Percentiles rank a stretch among this genome's conserved stretches.
phyloP scores from a whole-genome alignment of 1,140 invertebrate species.

The Harlomillsia oculata region DNA sequence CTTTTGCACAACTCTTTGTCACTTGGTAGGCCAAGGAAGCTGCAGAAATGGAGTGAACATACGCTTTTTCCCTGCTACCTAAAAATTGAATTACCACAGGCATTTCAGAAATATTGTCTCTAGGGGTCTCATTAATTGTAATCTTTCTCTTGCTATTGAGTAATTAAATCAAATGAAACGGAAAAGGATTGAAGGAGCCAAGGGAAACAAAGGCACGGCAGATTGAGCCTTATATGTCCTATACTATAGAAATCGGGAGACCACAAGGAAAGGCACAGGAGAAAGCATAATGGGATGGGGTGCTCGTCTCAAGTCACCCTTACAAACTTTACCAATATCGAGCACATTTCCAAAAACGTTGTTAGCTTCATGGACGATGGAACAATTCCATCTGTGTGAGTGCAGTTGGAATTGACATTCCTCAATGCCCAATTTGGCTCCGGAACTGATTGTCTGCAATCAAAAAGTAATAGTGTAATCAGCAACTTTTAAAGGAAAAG shows the following conservation, averaged over 20 bases:
- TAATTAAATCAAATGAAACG: too few species aligned
- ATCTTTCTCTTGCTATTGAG: too few species aligned
- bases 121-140: too few species aligned
- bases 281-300: too few species aligned
- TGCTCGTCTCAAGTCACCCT: too few species aligned
- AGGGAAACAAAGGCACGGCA: too few species aligned
- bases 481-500: slow-evolving; percentile 16
- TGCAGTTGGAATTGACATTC: slow-evolving; percentile 85
- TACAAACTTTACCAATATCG: slow-evolving; percentile 41
- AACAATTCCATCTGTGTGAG: slow-evolving; percentile 82
- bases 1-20: slow-evolving; percentile 74
- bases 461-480: neutral
- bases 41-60: slow-evolving; percentile 72
- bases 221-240: too few species aligned
- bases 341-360: slow-evolving; percentile 64
- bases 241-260: too few species aligned
- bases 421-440: slow-evolving; percentile 70
- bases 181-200: too few species aligned
- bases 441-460: slow-evolving; percentile 53
- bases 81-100: too few species aligned
- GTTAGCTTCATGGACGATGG: slow-evolving; percentile 51
- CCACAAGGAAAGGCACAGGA: too few species aligned
- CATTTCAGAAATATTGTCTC: too few species aligned
- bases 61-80: slow-evolving; percentile 49
- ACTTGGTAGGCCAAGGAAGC: slow-evolving; percentile 84